phyloP scores from a whole-genome alignment of 2,888 invertebrate genomes.

The Hypomecis atomaria region DNA sequence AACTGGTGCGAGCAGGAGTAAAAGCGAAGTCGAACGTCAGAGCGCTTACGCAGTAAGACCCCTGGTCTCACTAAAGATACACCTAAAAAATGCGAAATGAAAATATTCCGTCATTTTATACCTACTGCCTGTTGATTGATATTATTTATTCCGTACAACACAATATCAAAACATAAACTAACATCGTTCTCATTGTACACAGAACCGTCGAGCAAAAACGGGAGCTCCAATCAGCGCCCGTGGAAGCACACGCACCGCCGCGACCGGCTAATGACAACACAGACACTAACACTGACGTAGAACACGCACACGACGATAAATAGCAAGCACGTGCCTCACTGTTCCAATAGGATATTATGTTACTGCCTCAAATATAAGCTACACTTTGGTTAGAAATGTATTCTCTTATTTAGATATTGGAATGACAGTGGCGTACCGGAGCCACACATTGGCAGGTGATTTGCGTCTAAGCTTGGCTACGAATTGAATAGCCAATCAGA shows the following conservation, averaged over 20 bases:
- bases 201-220: slow-evolving; percentile 36
- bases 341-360: neutral
- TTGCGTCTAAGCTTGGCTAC: too few relatives aligned
- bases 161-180: neutral
- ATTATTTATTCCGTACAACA: too few relatives aligned
- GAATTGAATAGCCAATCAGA: too few relatives aligned
- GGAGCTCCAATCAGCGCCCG: slow-evolving; percentile 19
- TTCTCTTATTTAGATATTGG: neutral
- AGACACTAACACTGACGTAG: neutral
- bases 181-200: neutral
- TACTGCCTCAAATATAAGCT: neutral
- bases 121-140: too few relatives aligned
- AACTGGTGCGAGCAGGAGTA: too few relatives aligned
- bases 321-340: slow-evolving; percentile 4
- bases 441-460: too few relatives aligned
- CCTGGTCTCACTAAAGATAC: too few relatives aligned
- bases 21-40: too few relatives aligned
- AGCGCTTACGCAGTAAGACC: too few relatives aligned
- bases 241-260: slow-evolving; percentile 19
- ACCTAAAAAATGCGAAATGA: too few relatives aligned
- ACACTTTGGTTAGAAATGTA: neutral
- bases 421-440: too few relatives aligned
- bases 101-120: too few relatives aligned
- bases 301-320: neutral
- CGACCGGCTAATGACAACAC: neutral